Percentiles rank a stretch among this genome's conserved stretches.
These are phyloP conservation scores for Chloropsis hardwickii DNA, from an alignment of 2,113 vertebrate species.

Conservation along the genomic window DNA sequence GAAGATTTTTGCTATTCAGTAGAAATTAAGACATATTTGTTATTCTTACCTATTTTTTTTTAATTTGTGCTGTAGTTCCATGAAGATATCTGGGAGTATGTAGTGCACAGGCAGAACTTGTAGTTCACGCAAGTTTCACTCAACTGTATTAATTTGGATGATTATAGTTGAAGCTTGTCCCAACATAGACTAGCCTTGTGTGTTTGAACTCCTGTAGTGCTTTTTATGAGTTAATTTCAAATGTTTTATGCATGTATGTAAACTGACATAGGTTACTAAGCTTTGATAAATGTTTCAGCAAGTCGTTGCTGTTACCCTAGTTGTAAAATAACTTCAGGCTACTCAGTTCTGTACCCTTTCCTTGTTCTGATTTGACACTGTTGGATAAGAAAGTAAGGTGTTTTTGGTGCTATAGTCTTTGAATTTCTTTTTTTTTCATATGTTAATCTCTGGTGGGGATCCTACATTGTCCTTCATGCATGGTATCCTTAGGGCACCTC, in stretches of 20 bases:
- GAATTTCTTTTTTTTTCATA: background rate
- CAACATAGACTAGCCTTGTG: background rate
- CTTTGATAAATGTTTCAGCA: background rate
- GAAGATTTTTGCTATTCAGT: background rate
- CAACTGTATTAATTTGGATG: background rate
- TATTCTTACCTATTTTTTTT: background rate
- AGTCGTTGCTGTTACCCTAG: background rate
- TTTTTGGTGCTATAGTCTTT: background rate
- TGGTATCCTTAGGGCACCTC: background rate
- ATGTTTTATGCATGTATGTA: background rate
- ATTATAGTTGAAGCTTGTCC: background rate
- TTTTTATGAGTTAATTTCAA: background rate
- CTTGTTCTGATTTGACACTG: background rate
- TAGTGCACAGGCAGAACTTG: background rate
- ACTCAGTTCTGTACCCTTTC: background rate
- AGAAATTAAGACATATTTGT: background rate
- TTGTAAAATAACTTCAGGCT: background rate
- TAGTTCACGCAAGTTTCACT: background rate
- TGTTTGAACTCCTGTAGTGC: background rate
- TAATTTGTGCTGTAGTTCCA: accelerated
- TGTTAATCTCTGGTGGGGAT: background rate
- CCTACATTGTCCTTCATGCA: background rate
- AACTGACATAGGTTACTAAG: background rate
- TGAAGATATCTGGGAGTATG: background rate
- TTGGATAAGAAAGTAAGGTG: background rate